Evolutionary conservation across 2,888 invertebrate species (phyloP).

Genomic region (Phania funesta): DNA sequence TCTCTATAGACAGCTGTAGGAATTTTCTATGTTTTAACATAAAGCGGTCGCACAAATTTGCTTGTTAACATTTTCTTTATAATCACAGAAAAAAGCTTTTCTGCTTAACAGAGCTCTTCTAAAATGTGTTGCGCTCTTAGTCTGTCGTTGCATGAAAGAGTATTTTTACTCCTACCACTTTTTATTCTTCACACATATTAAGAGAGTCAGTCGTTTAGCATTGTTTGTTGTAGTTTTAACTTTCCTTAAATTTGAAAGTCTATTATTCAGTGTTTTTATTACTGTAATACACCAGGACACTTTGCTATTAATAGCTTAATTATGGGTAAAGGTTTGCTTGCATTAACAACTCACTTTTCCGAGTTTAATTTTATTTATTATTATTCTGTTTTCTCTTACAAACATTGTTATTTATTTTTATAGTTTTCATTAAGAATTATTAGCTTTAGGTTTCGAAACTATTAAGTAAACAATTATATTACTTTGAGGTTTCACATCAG

Average conservation of each 20-base stretch:
- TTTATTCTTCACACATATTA: not conserved
- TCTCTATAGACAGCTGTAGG: not conserved
- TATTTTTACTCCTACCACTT: slow-evolving; percentile 10
- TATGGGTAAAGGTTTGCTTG: slow-evolving; percentile 25
- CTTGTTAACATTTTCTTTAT: not conserved
- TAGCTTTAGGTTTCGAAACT: not conserved
- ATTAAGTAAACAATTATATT: not conserved
- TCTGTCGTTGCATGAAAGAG: not conserved
- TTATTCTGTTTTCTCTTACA: too few relatives aligned
- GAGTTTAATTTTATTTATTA: too few relatives aligned
- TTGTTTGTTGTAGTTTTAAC: not conserved
- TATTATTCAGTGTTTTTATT: slow-evolving; percentile 31
- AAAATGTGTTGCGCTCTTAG: not conserved
- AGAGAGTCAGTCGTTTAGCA: not conserved
- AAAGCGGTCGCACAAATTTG: not conserved
- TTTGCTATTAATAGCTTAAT: slow-evolving; percentile 1
- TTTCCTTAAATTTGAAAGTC: slow-evolving; percentile 10
- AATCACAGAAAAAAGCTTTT: slow-evolving; percentile 3
- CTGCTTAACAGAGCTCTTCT: not conserved
- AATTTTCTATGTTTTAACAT: not conserved
- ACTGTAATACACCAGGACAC: not conserved
- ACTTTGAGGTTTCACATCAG: not conserved
- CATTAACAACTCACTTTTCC: too few relatives aligned
- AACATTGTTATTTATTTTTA: too few relatives aligned
- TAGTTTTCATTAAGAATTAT: not conserved